phyloP scores from a whole-genome alignment of 2,113 vertebrate genomes.

The Taurulus bubalis region DNA sequence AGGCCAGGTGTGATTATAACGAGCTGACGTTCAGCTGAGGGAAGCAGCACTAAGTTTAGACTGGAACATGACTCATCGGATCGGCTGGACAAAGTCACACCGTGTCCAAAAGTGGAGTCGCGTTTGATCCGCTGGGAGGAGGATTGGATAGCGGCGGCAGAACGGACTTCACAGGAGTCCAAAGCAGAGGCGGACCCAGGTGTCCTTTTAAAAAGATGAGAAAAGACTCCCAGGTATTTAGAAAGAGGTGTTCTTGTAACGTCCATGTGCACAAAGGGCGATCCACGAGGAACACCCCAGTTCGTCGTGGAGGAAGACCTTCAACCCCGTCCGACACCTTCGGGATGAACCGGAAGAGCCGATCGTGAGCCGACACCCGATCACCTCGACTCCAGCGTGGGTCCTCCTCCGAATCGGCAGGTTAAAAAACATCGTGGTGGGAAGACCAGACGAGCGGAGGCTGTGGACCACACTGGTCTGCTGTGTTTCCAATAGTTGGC shows the following conservation, averaged over 20 bases:
- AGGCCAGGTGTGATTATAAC: constrained; percentile 49
- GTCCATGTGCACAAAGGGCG: background rate
- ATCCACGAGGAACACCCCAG: background rate
- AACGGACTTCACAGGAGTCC: background rate
- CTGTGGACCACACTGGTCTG: too few relatives aligned
- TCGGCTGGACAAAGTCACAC: constrained; percentile 1
- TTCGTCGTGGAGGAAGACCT: background rate
- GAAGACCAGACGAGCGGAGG: too few relatives aligned
- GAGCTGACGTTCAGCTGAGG: constrained; percentile 26
- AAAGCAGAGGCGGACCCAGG: background rate
- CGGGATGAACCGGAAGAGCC: background rate
- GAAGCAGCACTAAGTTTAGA: constrained; percentile 34
- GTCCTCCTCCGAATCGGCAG: too few relatives aligned
- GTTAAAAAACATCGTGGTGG: too few relatives aligned
- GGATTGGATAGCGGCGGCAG: background rate
- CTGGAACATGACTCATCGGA: constrained; percentile 24
- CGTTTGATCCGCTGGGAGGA: too few relatives aligned
- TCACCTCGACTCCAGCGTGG: too few relatives aligned
- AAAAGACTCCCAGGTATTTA: background rate
- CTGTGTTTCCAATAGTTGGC: too few relatives aligned
- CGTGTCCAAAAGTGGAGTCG: background rate
- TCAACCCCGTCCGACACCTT: background rate
- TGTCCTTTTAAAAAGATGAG: background rate
- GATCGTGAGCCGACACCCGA: background rate
- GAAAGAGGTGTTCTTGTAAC: background rate